A percentile compares a stretch with the other conserved stretches of the same genome.
Conservation (phyloP, 1,140 invertebrate species). For the Venturia canescens region DNA sequence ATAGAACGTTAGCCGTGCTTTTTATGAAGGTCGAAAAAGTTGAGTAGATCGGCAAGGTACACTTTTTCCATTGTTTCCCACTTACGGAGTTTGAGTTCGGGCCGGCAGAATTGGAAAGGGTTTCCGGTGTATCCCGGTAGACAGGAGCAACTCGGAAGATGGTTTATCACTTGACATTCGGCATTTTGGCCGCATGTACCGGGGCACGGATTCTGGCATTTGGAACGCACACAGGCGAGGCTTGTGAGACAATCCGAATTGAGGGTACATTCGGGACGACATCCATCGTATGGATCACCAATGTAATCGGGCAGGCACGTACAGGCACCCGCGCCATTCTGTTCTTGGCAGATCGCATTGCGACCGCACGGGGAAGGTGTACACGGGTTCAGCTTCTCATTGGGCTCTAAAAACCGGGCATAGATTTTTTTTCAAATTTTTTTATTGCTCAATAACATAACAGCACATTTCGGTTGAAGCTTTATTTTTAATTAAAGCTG, state of each 20-base stretch:
- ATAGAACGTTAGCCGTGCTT: conserved; percentile 49
- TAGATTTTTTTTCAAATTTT: conserved; percentile 26
- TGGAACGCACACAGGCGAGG: conserved; percentile 75
- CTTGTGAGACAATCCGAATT: conserved; percentile 76
- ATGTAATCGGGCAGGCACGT: conserved; percentile 74
- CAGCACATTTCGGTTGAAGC: background rate
- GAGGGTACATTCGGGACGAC: conserved; percentile 74
- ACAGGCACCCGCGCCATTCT: conserved; percentile 72
- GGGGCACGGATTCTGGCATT: conserved; percentile 78
- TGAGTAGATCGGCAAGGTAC: background rate
- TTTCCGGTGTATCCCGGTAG: conserved; percentile 76
- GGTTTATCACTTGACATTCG: conserved; percentile 76
- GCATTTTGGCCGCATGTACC: conserved; percentile 78
- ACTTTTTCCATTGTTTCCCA: conserved; percentile 26
- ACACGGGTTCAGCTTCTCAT: conserved; percentile 68
- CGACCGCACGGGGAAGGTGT: conserved; percentile 74
- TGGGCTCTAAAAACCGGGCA: conserved; percentile 46
- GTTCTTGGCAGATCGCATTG: conserved; percentile 73
- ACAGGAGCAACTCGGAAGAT: conserved; percentile 77
- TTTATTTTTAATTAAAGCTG: background rate
- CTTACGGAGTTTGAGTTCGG: conserved; percentile 61
- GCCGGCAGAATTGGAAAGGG: conserved; percentile 73
- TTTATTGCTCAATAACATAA: background rate
- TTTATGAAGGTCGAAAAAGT: background rate
- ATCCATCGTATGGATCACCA: conserved; percentile 76